Percentiles rank a stretch among this genome's conserved stretches.
These are phyloP conservation scores for Heliconius sara DNA, from an alignment of 2,888 invertebrate species.

Conservation along the genomic window DNA sequence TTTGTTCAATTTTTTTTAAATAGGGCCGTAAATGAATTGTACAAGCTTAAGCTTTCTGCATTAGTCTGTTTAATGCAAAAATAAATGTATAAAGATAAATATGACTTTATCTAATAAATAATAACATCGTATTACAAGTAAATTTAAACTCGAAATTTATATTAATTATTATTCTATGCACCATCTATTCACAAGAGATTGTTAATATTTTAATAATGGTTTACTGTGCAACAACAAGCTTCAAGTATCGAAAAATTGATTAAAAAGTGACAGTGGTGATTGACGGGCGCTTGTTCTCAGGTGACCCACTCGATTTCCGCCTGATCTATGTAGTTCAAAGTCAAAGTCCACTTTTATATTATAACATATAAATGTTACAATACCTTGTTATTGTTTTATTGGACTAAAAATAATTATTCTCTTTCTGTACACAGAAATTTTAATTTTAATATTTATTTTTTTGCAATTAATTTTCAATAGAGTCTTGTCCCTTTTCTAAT, in stretches of 20 bases:
- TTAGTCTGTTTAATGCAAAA: neutral
- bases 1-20: neutral
- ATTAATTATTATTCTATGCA: neutral
- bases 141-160: too few species aligned
- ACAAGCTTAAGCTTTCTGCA: too few species aligned
- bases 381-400: neutral
- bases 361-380: neutral
- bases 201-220: neutral
- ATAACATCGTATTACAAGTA: neutral
- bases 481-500: neutral
- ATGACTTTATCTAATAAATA: neutral
- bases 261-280: constrained; percentile 9
- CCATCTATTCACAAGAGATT: neutral
- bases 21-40: too few species aligned
- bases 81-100: neutral
- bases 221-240: neutral
- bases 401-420: too few species aligned
- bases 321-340: constrained; percentile 6
- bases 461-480: too few species aligned
- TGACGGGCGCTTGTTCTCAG: neutral
- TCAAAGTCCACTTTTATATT: constrained; percentile 1
- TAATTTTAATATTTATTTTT: too few species aligned
- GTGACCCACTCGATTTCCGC: neutral
- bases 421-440: neutral
- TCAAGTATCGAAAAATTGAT: neutral